These are phyloP conservation scores for Esox niger DNA, from an alignment of 2,113 vertebrate species.

Conservation along the genomic window DNA sequence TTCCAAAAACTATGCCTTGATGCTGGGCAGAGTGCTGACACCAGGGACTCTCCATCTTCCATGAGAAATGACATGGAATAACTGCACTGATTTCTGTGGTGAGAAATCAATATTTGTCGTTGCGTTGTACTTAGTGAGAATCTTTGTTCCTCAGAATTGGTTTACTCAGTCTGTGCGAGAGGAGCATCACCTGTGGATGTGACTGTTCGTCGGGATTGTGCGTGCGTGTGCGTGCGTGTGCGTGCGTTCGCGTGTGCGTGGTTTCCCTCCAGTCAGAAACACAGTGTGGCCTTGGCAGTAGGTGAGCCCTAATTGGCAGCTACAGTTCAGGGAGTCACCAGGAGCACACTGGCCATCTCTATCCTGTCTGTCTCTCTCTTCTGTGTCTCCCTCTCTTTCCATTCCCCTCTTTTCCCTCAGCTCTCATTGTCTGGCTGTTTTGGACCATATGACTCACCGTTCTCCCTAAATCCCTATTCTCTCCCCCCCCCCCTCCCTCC, in stretches of 20 bases:
- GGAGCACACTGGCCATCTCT: no score
- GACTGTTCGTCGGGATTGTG: no score
- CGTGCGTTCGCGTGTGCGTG: neutral
- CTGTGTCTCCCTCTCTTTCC: constrained; percentile 22
- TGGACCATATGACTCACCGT: no score
- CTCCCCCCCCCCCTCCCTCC: no score
- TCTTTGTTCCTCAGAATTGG: constrained; percentile 49
- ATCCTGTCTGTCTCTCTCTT: no score
- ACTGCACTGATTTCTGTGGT: constrained; percentile 34
- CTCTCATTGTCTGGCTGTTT: constrained; percentile 39
- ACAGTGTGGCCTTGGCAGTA: constrained; percentile 32
- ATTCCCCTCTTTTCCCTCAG: constrained; percentile 28
- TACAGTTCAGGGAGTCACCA: no score
- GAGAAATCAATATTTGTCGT: constrained; percentile 57
- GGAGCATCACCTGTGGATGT: constrained; percentile 11
- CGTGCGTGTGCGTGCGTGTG: neutral
- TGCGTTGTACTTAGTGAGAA: constrained; percentile 53
- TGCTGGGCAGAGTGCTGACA: constrained; percentile 45
- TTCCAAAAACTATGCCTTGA: constrained; percentile 49
- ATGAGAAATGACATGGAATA: no score
- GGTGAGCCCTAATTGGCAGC: constrained; percentile 37
- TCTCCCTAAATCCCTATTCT: constrained; percentile 45
- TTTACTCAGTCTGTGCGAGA: constrained; percentile 39
- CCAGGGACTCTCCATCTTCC: no score
- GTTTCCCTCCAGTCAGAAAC: constrained; percentile 9